phyloP scores from a whole-genome alignment of 2,113 vertebrate genomes.

The Lepus americanus region DNA sequence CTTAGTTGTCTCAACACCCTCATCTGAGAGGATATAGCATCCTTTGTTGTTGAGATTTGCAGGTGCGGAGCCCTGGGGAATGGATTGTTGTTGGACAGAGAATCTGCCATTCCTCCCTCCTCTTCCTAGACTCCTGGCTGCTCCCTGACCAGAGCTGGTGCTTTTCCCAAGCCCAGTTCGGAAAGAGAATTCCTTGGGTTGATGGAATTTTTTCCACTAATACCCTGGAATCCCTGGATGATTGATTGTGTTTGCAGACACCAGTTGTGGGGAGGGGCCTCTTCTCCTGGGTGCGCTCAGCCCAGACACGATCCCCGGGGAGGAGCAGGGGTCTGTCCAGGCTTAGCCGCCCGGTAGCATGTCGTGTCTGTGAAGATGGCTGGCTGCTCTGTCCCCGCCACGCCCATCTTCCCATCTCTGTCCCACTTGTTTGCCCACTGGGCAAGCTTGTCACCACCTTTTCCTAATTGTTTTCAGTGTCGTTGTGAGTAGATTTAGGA shows the following conservation, averaged over 20 bases:
- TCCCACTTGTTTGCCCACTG: not conserved
- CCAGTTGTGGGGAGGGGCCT: not conserved
- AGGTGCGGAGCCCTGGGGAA: not conserved
- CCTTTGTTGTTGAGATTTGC: slow-evolving; percentile 35
- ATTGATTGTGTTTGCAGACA: not conserved
- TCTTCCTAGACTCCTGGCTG: not conserved
- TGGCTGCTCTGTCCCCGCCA: not conserved
- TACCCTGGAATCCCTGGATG: not conserved
- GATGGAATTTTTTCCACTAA: not conserved
- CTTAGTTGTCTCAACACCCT: slow-evolving; percentile 13
- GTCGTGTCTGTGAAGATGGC: not conserved
- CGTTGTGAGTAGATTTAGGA: not conserved
- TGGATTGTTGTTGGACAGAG: not conserved
- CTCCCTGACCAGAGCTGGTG: not conserved
- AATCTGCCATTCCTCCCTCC: too few species aligned
- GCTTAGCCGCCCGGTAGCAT: not conserved
- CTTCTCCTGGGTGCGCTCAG: not conserved
- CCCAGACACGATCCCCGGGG: not conserved
- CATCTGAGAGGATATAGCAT: slow-evolving; percentile 29
- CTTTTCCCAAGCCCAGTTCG: not conserved
- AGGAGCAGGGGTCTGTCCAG: not conserved
- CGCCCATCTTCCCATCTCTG: not conserved
- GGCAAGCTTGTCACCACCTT: not conserved
- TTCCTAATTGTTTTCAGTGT: not conserved
- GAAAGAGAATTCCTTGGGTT: slow-evolving; percentile 12